phyloP scores from a whole-genome alignment of 2,888 invertebrate species.

The Seira musarum region DNA sequence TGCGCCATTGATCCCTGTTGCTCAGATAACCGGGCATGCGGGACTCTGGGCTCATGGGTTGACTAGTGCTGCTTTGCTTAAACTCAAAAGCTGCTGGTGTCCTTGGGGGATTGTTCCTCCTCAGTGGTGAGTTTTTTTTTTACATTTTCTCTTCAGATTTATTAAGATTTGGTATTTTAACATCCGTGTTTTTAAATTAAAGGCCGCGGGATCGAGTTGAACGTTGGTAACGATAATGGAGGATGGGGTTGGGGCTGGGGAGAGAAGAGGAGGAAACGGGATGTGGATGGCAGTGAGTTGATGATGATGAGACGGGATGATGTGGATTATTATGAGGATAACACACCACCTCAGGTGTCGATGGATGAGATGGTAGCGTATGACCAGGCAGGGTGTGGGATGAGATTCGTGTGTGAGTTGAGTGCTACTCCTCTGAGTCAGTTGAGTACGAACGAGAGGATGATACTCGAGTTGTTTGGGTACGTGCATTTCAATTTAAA shows the following conservation, averaged over 20 bases:
- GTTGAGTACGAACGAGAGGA: constrained; percentile 63
- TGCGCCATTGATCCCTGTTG: constrained; percentile 63
- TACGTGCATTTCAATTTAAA: constrained; percentile 52
- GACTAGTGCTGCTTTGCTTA: constrained; percentile 65
- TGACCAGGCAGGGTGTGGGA: constrained; percentile 67
- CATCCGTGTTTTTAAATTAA: too few species aligned
- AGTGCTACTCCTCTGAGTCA: constrained; percentile 49
- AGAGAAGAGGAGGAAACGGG: constrained; percentile 48
- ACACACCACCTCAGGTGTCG: too few species aligned
- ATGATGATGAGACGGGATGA: constrained; percentile 2
- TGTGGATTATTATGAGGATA: constrained; percentile 47
- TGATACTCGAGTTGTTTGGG: constrained; percentile 69
- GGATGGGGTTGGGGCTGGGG: constrained; percentile 36
- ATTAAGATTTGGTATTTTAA: not conserved
- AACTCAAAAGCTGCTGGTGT: constrained; percentile 67
- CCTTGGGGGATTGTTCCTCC: constrained; percentile 39
- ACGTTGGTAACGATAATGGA: constrained; percentile 29
- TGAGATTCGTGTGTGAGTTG: constrained; percentile 68
- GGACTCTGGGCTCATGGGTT: constrained; percentile 63
- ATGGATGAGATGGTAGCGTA: constrained; percentile 66
- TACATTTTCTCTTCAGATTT: not conserved
- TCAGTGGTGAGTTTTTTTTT: constrained; percentile 28
- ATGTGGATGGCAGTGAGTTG: constrained; percentile 20
- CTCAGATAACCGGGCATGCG: constrained; percentile 65
- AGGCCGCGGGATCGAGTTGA: constrained; percentile 49